Evolutionary conservation across 2,113 vertebrate species (phyloP).

Genomic region (Archocentrus centrarchus): DNA sequence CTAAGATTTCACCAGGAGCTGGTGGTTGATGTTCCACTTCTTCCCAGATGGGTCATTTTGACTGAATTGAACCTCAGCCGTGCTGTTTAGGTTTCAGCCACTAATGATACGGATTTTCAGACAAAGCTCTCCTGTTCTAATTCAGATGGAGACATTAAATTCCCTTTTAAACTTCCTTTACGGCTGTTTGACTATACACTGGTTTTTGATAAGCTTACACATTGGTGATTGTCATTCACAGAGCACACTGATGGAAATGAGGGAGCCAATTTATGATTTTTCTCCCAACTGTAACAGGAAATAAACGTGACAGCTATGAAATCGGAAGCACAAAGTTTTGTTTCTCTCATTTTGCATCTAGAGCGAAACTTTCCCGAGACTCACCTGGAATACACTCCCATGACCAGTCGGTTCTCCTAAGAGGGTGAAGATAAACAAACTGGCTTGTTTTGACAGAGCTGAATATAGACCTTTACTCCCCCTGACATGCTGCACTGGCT

Average conservation of each 20-base stretch:
- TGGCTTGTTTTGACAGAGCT: conserved; percentile 72
- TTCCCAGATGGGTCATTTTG: neutral
- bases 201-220: conserved; percentile 4
- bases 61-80: neutral
- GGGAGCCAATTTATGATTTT: conserved; percentile 61
- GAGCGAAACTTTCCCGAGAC: conserved; percentile 47
- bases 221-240: neutral
- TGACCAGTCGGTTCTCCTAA: conserved; percentile 48
- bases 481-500: conserved; percentile 71
- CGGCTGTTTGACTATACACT: neutral
- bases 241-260: conserved; percentile 21
- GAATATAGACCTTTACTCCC: conserved; percentile 70
- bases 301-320: conserved; percentile 54
- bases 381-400: conserved; percentile 66
- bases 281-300: conserved; percentile 44
- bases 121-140: neutral
- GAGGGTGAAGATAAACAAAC: conserved; percentile 63
- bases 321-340: conserved; percentile 59
- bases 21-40: neutral
- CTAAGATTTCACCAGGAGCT: conserved; percentile 10
- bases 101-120: conserved; percentile 9
- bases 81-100: neutral
- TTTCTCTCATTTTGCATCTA: conserved; percentile 44
- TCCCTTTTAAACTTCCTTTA: neutral
- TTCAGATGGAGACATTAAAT: neutral